Evolutionary conservation across 2,113 vertebrate species (phyloP).

Genomic region (Mobula hypostoma): DNA sequence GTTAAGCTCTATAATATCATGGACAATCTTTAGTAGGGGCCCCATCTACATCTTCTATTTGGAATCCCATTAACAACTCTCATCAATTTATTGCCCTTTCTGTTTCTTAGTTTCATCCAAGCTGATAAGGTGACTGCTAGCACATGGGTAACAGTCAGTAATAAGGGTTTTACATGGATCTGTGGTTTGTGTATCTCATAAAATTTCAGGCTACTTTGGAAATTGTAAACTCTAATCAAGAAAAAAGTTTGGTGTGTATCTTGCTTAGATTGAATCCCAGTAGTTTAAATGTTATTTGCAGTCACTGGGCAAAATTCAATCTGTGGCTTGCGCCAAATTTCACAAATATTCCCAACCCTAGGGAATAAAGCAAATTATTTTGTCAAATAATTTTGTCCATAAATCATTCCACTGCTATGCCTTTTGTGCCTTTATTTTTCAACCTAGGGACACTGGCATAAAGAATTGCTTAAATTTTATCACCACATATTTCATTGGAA

Average conservation of each 20-base stretch:
- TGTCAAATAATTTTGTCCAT: not conserved
- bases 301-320: not conserved
- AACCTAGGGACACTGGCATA: not conserved
- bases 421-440: not conserved
- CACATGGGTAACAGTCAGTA: not conserved
- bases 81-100: too few relatives aligned
- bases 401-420: not conserved
- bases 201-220: not conserved
- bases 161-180: not conserved
- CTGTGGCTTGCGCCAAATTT: not conserved
- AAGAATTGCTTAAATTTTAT: not conserved
- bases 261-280: not conserved
- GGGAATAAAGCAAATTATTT: not conserved
- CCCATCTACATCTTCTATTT: too few relatives aligned
- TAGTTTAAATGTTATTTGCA: not conserved
- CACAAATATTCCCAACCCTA: not conserved
- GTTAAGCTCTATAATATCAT: too few relatives aligned
- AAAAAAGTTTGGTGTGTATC: not conserved
- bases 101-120: too few relatives aligned
- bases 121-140: too few relatives aligned
- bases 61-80: too few relatives aligned
- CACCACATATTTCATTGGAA: not conserved
- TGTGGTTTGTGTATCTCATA: not conserved
- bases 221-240: not conserved
- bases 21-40: too few relatives aligned